Evolutionary conservation across 2,888 invertebrate species (phyloP).

Genomic region (Erebia ligea): DNA sequence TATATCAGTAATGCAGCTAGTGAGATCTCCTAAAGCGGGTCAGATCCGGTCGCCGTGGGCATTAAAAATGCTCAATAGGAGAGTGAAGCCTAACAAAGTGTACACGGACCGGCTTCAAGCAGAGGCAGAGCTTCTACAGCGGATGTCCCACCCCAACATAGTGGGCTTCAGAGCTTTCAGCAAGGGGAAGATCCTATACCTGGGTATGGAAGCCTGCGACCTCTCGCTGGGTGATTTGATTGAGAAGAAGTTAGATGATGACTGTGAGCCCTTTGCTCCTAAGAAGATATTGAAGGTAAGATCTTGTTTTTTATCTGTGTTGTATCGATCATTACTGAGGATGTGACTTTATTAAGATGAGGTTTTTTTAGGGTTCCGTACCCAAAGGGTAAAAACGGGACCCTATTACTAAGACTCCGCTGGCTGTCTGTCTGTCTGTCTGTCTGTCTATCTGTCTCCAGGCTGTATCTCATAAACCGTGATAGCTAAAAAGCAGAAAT

Average conservation of each 20-base stretch:
- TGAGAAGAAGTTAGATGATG: slow-evolving; percentile 85
- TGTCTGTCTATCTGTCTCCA: too few relatives aligned
- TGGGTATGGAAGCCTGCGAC: slow-evolving; percentile 92
- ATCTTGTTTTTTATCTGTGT: not conserved
- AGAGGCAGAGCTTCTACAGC: slow-evolving; percentile 88
- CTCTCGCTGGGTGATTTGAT: slow-evolving; percentile 89
- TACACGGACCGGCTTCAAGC: slow-evolving; percentile 83
- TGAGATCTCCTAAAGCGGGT: slow-evolving; percentile 87
- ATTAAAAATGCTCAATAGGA: slow-evolving; percentile 87
- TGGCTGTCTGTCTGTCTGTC: too few relatives aligned
- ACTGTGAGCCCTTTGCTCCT: slow-evolving; percentile 83
- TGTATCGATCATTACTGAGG: too few relatives aligned
- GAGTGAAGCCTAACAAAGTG: slow-evolving; percentile 68
- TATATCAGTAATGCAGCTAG: slow-evolving; percentile 89
- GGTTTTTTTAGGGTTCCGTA: too few relatives aligned
- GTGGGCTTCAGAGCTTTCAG: slow-evolving; percentile 88
- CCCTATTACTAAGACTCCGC: too few relatives aligned
- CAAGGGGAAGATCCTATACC: slow-evolving; percentile 82
- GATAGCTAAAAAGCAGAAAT: too few relatives aligned
- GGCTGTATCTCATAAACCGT: too few relatives aligned
- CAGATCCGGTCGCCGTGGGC: slow-evolving; percentile 93
- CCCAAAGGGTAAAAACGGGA: too few relatives aligned
- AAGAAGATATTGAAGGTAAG: slow-evolving; percentile 83
- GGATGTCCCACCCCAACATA: slow-evolving; percentile 91
- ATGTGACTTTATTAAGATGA: too few relatives aligned